These are phyloP conservation scores for Saccostrea echinata DNA, from an alignment of 1,140 invertebrate species.

Conservation along the genomic window DNA sequence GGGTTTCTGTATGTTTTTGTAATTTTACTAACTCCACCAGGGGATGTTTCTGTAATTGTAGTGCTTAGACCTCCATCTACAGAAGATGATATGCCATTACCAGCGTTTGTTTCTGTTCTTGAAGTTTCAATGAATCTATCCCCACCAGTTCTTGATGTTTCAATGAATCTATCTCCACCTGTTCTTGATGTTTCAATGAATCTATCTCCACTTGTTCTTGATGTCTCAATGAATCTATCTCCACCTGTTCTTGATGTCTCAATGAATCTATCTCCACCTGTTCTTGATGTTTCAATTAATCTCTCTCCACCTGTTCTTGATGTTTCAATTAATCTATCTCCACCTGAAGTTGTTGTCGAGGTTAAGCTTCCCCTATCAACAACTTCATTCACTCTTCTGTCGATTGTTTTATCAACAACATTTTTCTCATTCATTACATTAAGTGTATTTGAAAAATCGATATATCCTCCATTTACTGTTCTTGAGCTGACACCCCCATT, in stretches of 20 bases:
- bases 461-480: background rate
- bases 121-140: background rate
- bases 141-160: background rate
- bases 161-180: background rate
- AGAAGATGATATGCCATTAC: background rate
- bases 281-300: background rate
- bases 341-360: background rate
- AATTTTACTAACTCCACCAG: background rate
- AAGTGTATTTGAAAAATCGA: conserved; percentile 4
- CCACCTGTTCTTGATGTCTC: no score
- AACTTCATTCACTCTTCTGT: conserved; percentile 7
- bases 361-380: background rate
- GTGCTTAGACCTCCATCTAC: background rate
- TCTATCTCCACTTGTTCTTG: background rate
- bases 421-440: background rate
- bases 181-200: background rate
- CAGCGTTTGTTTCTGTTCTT: background rate
- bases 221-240: background rate
- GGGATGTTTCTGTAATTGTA: background rate
- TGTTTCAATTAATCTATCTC: background rate
- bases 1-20: conserved; percentile 17
- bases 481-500: background rate
- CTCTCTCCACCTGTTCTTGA: background rate
- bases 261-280: background rate
- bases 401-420: background rate